Conservation (phyloP, 2,888 invertebrate species). For the Sipha maydis region DNA sequence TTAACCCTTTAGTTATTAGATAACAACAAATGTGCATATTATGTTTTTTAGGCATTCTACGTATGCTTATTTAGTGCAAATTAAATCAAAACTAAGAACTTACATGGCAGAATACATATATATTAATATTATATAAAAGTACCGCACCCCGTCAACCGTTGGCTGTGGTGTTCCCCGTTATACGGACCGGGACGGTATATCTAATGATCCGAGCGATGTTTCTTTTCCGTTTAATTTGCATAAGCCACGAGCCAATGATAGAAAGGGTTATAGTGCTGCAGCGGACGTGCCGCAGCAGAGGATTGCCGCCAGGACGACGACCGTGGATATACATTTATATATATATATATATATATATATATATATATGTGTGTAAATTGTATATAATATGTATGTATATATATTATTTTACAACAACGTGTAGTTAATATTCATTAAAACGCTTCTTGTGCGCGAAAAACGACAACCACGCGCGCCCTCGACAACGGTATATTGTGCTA, state of each 20-base stretch:
- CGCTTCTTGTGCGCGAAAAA: background rate
- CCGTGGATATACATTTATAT: background rate
- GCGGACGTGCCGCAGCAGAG: background rate
- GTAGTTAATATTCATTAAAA: constrained; percentile 48
- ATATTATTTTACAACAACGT: background rate
- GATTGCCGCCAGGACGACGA: background rate
- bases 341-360: background rate
- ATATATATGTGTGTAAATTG: background rate
- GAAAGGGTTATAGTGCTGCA: background rate
- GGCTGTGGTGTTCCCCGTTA: background rate
- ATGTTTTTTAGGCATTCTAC: background rate
- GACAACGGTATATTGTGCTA: background rate
- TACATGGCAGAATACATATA: background rate
- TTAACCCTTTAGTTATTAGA: background rate
- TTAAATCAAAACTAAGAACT: background rate
- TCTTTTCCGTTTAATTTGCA: constrained; percentile 34
- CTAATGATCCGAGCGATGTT: background rate
- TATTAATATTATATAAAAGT: too few relatives aligned
- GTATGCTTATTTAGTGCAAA: background rate
- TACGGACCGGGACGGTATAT: background rate
- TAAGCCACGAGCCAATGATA: background rate
- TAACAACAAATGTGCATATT: background rate
- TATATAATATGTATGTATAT: background rate
- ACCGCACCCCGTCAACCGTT: too few relatives aligned
- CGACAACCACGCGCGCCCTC: background rate